A percentile compares a stretch with the other conserved stretches of the same genome.
Conservation (phyloP, 2,888 invertebrate species). For the Latrodectus hesperus region DNA sequence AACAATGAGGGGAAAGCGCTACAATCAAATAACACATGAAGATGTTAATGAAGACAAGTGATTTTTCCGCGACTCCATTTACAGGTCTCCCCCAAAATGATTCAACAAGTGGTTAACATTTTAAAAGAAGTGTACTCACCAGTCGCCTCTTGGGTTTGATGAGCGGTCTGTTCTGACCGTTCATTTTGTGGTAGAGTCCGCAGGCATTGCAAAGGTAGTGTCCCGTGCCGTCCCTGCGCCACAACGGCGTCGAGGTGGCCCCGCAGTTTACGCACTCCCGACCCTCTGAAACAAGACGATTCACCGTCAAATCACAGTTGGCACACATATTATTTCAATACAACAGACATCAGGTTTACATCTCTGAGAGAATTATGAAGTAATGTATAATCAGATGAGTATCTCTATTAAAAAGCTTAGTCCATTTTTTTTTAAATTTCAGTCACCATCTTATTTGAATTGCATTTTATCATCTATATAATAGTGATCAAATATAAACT, state of each 20-base stretch:
- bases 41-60: no score
- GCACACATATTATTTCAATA: background rate
- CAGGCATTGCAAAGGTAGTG: conserved; percentile 99
- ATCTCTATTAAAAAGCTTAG: no score
- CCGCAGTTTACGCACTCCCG: conserved; percentile 99
- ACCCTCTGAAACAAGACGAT: conserved; percentile 81
- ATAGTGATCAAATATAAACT: no score
- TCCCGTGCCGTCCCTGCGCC: conserved; percentile 98
- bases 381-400: no score
- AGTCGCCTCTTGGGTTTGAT: conserved; percentile 99
- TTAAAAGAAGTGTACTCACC: conserved; percentile 82
- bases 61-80: no score
- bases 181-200: conserved; percentile 99
- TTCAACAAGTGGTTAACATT: background rate
- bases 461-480: no score
- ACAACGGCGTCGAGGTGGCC: conserved; percentile 97
- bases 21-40: no score
- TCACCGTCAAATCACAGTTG: background rate
- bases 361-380: no score
- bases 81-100: background rate
- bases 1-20: no score
- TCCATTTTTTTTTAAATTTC: no score
- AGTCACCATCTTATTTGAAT: no score
- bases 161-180: conserved; percentile 97
- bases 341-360: no score